phyloP scores from a whole-genome alignment of 1,140 invertebrate species.

The Hylyphantes graminicola region DNA sequence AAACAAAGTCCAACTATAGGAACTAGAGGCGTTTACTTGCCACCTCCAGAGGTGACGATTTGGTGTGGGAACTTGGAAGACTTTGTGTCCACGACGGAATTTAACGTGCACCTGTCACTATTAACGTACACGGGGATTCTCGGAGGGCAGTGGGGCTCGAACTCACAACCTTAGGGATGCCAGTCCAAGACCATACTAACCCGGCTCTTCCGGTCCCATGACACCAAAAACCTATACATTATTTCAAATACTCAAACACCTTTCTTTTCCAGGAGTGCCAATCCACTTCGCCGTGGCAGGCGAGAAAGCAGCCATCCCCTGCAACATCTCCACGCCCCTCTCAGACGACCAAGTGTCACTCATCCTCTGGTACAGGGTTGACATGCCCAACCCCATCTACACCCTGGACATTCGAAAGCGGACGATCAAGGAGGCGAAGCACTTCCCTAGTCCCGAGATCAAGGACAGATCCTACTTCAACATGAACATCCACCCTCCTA shows the following conservation, averaged over 20 bases:
- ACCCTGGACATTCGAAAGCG: constrained; percentile 63
- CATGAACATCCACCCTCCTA: constrained; percentile 71
- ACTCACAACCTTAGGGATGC: too few relatives aligned
- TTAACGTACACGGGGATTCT: too few relatives aligned
- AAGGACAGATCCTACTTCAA: constrained; percentile 61
- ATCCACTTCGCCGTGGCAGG: constrained; percentile 75
- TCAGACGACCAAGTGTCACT: constrained; percentile 80
- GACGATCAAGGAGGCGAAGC: constrained; percentile 60
- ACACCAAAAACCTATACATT: background rate
- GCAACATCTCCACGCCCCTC: constrained; percentile 81
- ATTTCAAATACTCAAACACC: background rate
- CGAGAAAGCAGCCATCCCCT: constrained; percentile 80
- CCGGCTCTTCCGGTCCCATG: background rate
- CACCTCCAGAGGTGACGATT: too few relatives aligned
- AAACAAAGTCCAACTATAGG: too few relatives aligned
- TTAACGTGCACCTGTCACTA: too few relatives aligned
- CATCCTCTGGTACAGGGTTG: constrained; percentile 87
- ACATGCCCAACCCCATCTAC: constrained; percentile 63
- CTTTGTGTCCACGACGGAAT: too few relatives aligned
- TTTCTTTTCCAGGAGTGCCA: constrained; percentile 56
- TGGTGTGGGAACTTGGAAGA: too few relatives aligned
- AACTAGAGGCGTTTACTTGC: too few relatives aligned
- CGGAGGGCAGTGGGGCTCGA: too few relatives aligned
- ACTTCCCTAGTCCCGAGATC: constrained; percentile 59
- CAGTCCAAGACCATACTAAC: too few relatives aligned